These are phyloP conservation scores for Desmodus rotundus DNA, from an alignment of 2,113 vertebrate species.

Conservation along the genomic window DNA sequence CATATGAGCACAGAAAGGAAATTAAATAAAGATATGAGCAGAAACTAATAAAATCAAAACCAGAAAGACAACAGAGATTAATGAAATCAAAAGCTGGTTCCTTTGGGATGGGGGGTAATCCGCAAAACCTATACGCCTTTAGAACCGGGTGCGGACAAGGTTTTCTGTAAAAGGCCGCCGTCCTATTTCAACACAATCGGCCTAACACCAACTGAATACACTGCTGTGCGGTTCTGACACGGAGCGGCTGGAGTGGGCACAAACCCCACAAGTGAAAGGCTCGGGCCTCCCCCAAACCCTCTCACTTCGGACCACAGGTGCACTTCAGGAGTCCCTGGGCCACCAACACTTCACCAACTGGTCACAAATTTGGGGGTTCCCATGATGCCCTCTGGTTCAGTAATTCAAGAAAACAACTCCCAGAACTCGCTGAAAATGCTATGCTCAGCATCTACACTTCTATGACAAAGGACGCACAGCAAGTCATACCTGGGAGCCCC, in stretches of 20 bases:
- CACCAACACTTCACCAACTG: neutral
- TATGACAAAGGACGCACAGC: neutral
- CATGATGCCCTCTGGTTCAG: neutral
- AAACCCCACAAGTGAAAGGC: neutral
- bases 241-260: neutral
- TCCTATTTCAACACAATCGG: neutral
- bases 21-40: neutral
- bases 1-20: neutral
- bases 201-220: neutral
- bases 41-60: neutral
- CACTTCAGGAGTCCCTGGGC: neutral
- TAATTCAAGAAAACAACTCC: neutral
- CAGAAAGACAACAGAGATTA: neutral
- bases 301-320: neutral
- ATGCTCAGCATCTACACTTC: neutral
- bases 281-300: neutral
- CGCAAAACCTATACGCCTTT: neutral
- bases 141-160: neutral
- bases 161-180: neutral
- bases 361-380: neutral
- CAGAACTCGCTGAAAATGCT: neutral
- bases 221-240: neutral
- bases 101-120: neutral
- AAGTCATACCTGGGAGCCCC: neutral
- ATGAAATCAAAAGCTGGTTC: constrained; percentile 14